phyloP scores from a whole-genome alignment of 1,140 invertebrate genomes.

The Lasioglossum baleicum region DNA sequence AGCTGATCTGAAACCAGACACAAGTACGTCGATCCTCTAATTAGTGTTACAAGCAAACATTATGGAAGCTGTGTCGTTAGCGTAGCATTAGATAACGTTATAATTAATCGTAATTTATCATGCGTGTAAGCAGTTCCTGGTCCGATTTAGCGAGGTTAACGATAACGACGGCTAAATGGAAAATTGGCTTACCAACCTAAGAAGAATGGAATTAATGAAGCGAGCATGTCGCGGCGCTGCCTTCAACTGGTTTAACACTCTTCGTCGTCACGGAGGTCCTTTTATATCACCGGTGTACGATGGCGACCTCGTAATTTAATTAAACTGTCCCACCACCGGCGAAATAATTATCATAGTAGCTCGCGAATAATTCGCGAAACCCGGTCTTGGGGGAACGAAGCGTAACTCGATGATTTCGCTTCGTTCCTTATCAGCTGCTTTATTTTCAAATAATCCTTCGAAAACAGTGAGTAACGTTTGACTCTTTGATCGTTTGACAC shows the following conservation, averaged over 20 bases:
- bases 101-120: constrained; percentile 14
- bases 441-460: neutral
- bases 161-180: constrained; percentile 35
- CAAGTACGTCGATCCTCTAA: too few relatives aligned
- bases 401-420: too few relatives aligned
- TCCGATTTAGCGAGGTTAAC: constrained; percentile 22
- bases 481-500: too few relatives aligned
- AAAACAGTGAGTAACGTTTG: too few relatives aligned
- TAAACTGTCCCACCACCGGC: constrained; percentile 24
- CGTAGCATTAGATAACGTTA: neutral
- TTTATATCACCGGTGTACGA: constrained; percentile 41
- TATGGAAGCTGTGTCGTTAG: too few relatives aligned
- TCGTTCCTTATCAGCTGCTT: neutral
- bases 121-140: neutral
- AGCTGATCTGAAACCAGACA: too few relatives aligned
- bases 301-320: constrained; percentile 53
- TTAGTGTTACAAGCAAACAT: too few relatives aligned
- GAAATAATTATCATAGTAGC: constrained; percentile 1
- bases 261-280: constrained; percentile 39
- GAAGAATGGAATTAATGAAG: constrained; percentile 57
- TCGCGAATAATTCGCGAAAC: neutral
- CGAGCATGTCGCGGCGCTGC: constrained; percentile 47
- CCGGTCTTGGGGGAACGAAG: neutral
- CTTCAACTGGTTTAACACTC: constrained; percentile 47
- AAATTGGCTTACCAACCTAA: constrained; percentile 56